These are phyloP conservation scores for Xylophagus ater DNA, from an alignment of 2,888 invertebrate genomes.

Conservation along the genomic window DNA sequence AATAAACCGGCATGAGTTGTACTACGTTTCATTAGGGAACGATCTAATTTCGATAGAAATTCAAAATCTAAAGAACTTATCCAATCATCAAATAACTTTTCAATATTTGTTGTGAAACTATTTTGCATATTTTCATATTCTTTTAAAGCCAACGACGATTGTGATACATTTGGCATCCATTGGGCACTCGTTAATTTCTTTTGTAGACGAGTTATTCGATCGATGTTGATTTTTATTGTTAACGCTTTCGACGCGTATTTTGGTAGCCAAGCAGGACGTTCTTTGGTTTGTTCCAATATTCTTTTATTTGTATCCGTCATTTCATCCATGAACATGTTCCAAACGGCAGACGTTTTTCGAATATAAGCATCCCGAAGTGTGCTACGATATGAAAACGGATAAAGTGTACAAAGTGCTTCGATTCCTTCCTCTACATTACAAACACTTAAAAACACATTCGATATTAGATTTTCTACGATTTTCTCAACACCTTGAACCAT, in stretches of 20 bases:
- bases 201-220: slow-evolving; percentile 48
- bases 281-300: slow-evolving; percentile 47
- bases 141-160: slow-evolving; percentile 54
- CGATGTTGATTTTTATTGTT: slow-evolving; percentile 54
- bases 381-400: slow-evolving; percentile 65
- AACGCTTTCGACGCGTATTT: slow-evolving; percentile 61
- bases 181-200: slow-evolving; percentile 58
- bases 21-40: slow-evolving; percentile 62
- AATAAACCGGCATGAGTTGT: slow-evolving; percentile 51
- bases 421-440: slow-evolving; percentile 73
- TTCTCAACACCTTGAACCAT: slow-evolving; percentile 50
- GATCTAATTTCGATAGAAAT: slow-evolving; percentile 49
- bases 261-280: slow-evolving; percentile 56
- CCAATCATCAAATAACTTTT: slow-evolving; percentile 47
- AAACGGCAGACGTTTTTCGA: slow-evolving; percentile 54
- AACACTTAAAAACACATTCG: slow-evolving; percentile 64
- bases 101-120: slow-evolving; percentile 37
- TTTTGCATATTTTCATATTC: slow-evolving; percentile 22
- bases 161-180: slow-evolving; percentile 67
- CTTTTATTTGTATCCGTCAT: slow-evolving; percentile 63
- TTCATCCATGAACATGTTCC: slow-evolving; percentile 64
- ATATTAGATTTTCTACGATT: slow-evolving; percentile 72
- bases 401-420: slow-evolving; percentile 61
- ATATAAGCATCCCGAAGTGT: slow-evolving; percentile 59
- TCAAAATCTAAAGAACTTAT: slow-evolving; percentile 49